A percentile compares a stretch with the other conserved stretches of the same genome.
Evolutionary conservation across 2,797 vertebrate genomes (phyloP).

Genomic region (Oryzias sinensis): DNA sequence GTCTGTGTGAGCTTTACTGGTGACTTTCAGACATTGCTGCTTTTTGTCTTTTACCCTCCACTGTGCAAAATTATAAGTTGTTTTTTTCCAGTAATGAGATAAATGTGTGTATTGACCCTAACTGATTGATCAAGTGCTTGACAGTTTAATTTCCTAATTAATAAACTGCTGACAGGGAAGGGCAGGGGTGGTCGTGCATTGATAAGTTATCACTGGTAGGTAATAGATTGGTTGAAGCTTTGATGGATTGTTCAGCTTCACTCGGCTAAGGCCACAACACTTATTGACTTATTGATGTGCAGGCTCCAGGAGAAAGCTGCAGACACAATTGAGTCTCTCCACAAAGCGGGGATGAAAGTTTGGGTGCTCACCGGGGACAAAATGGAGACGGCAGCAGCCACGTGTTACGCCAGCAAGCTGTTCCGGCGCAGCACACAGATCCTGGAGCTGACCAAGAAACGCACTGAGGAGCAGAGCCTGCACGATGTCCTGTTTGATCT

Average conservation of each 20-base stretch:
- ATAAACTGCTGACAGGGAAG: conserved; percentile 45
- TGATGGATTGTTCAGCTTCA: conserved; percentile 51
- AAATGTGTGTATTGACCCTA: conserved; percentile 21
- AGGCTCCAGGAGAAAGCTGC: conserved; percentile 98
- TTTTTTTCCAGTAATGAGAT: conserved; percentile 4
- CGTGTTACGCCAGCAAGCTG: conserved; percentile 96
- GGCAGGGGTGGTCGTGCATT: conserved; percentile 39
- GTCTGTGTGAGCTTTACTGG: conserved; percentile 14
- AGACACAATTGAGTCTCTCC: conserved; percentile 95
- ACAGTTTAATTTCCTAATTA: conserved; percentile 48
- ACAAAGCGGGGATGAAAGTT: conserved; percentile 97
- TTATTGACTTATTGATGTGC: conserved; percentile 58
- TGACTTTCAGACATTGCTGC: conserved; percentile 23
- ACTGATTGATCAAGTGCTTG: conserved; percentile 30
- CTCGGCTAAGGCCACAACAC: conserved; percentile 30
- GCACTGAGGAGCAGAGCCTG: conserved; percentile 92
- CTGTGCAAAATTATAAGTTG: not conserved
- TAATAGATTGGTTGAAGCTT: conserved; percentile 53
- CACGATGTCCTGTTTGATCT: conserved; percentile 94
- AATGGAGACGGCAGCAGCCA: conserved; percentile 96
- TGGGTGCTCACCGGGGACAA: conserved; percentile 99
- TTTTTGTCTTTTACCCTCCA: conserved; percentile 12
- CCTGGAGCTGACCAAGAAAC: conserved; percentile 96
- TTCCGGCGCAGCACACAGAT: conserved; percentile 92
- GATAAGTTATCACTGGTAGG: conserved; percentile 61